A percentile compares a stretch with the other conserved stretches of the same genome.
Conservation (phyloP, 1,140 invertebrate genomes). For the Heliothis subflexa region DNA sequence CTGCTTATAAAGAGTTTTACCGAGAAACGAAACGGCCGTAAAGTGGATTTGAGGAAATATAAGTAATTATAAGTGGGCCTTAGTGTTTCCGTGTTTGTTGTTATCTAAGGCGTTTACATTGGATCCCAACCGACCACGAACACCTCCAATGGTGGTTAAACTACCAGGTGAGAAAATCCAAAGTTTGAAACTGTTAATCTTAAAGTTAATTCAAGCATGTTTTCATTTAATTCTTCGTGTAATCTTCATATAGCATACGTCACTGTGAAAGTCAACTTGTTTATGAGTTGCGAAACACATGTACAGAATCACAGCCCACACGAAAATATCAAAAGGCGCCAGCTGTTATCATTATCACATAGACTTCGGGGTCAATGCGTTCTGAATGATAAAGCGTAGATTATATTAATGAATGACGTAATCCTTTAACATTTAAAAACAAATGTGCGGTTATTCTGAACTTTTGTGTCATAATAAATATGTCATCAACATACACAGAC, state of each 20-base stretch:
- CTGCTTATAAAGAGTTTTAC: conserved; percentile 83
- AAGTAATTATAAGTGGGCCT: conserved; percentile 81
- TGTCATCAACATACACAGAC: background rate
- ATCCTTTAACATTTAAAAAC: conserved; percentile 21
- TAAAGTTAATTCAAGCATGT: background rate
- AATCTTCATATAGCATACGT: background rate
- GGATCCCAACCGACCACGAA: conserved; percentile 79
- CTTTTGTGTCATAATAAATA: background rate
- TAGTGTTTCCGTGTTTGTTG: conserved; percentile 82
- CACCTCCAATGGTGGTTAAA: conserved; percentile 85
- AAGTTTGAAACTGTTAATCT: conserved; percentile 15
- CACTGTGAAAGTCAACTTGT: conserved; percentile 40
- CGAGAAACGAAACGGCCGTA: conserved; percentile 79
- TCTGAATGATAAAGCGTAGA: conserved; percentile 50
- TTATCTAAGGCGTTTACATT: conserved; percentile 79
- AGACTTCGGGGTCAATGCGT: conserved; percentile 54
- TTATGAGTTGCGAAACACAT: conserved; percentile 48
- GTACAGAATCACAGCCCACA: conserved; percentile 1
- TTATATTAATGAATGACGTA: conserved; percentile 52
- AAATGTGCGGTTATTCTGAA: background rate
- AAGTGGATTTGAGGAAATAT: conserved; percentile 85
- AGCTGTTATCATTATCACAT: conserved; percentile 55
- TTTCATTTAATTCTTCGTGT: too few species aligned
- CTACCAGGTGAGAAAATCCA: conserved; percentile 76
- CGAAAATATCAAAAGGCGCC: conserved; percentile 50